These are phyloP conservation scores for Calypte anna DNA, from an alignment of 2,113 vertebrate species.

Conservation along the genomic window DNA sequence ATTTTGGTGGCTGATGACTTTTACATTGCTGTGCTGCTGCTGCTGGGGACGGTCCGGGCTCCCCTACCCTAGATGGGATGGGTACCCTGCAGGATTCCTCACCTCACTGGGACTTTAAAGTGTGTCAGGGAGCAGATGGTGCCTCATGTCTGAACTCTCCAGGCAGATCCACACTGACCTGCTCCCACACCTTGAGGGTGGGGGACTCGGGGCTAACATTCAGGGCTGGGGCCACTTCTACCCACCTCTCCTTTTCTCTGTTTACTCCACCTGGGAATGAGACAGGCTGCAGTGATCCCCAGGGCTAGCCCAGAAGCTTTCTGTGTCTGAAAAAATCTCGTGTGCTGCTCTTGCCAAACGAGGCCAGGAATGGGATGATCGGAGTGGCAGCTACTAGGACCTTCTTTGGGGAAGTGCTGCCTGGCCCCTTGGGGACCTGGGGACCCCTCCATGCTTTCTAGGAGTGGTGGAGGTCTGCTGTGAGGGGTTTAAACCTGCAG, in stretches of 20 bases:
- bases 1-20: neutral
- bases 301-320: neutral
- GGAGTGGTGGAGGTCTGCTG: neutral
- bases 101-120: neutral
- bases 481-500: neutral
- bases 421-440: neutral
- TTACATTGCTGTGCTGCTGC: neutral
- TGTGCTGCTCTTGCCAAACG: neutral
- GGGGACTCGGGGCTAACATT: neutral
- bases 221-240: neutral
- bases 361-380: neutral
- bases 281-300: neutral
- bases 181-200: neutral
- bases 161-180: neutral
- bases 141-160: neutral
- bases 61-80: neutral
- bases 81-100: neutral
- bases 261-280: neutral
- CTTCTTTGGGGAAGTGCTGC: neutral
- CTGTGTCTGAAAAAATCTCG: neutral
- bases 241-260: neutral
- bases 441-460: neutral
- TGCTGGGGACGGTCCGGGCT: neutral
- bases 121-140: neutral
- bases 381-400: neutral